phyloP scores from a whole-genome alignment of 2,888 invertebrate species.

The Nebria brevicollis region DNA sequence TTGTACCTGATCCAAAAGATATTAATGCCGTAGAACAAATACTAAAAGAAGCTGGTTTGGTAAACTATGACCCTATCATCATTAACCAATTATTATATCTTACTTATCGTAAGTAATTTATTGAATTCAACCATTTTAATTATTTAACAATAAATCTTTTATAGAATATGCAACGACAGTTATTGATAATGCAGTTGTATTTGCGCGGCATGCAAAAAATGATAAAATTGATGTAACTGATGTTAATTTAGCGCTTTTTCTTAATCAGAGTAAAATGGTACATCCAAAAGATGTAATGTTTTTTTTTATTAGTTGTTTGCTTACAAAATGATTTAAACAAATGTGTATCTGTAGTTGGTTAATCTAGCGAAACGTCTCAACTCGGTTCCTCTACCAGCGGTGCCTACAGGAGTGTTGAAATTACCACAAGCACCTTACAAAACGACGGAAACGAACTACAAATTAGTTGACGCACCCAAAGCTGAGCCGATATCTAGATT shows the following conservation, averaged over 20 bases:
- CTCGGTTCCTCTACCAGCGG: slow-evolving; percentile 39
- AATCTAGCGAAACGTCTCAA: slow-evolving; percentile 47
- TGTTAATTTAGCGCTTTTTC: slow-evolving; percentile 42
- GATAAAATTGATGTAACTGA: slow-evolving; percentile 37
- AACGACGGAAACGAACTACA: slow-evolving; percentile 44
- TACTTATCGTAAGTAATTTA: slow-evolving; percentile 37
- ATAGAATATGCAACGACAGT: slow-evolving; percentile 45
- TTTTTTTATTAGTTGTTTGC: too few relatives aligned
- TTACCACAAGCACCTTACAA: slow-evolving; percentile 43
- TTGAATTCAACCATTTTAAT: background rate
- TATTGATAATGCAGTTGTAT: slow-evolving; percentile 44
- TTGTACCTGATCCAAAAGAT: slow-evolving; percentile 10
- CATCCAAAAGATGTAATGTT: background rate
- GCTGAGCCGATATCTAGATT: background rate
- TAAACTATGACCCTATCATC: slow-evolving; percentile 42
- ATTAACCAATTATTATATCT: slow-evolving; percentile 42
- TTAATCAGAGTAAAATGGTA: background rate
- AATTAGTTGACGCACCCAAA: slow-evolving; percentile 36
- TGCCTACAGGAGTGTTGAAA: slow-evolving; percentile 26
- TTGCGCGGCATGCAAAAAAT: slow-evolving; percentile 47
- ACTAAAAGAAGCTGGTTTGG: slow-evolving; percentile 38
- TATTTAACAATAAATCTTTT: slow-evolving; percentile 27
- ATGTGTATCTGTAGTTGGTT: background rate
- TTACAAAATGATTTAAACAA: too few relatives aligned
- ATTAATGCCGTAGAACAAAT: slow-evolving; percentile 22